Evolutionary conservation across 2,113 vertebrate genomes (phyloP).

Genomic region (Ancistrus triradiatus): DNA sequence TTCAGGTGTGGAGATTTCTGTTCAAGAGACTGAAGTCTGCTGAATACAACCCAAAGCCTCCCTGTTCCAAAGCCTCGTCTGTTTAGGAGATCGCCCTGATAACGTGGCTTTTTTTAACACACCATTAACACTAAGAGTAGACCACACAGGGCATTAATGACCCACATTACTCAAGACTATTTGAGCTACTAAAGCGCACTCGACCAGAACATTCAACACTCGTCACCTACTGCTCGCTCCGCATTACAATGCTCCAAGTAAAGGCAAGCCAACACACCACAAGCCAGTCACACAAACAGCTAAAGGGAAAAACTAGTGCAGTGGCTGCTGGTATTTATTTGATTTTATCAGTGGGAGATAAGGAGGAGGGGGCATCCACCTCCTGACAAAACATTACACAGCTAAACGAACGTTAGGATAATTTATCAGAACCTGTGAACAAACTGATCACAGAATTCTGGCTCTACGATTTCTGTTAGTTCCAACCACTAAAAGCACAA

Average conservation of each 20-base stretch:
- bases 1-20: too few relatives aligned
- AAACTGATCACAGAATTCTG: too few relatives aligned
- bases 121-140: slow-evolving; percentile 40
- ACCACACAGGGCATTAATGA: slow-evolving; percentile 38
- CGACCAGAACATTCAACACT: slow-evolving; percentile 23
- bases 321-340: slow-evolving; percentile 11
- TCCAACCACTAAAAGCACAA: too few relatives aligned
- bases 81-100: slow-evolving; percentile 41
- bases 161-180: slow-evolving; percentile 31
- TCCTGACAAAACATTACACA: slow-evolving; percentile 47
- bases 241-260: neutral
- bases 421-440: too few relatives aligned
- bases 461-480: too few relatives aligned
- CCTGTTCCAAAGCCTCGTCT: slow-evolving; percentile 7
- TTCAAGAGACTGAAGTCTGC: neutral
- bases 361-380: slow-evolving; percentile 26
- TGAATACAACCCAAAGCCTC: slow-evolving; percentile 35
- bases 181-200: slow-evolving; percentile 17
- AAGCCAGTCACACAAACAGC: neutral
- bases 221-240: neutral
- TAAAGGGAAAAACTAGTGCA: neutral
- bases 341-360: slow-evolving; percentile 35
- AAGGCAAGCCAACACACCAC: neutral
- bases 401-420: too few relatives aligned
- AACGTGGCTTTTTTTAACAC: slow-evolving; percentile 33